These are phyloP conservation scores for Caenorhabditis remanei DNA, from an alignment of 1,140 invertebrate species.

Conservation along the genomic window DNA sequence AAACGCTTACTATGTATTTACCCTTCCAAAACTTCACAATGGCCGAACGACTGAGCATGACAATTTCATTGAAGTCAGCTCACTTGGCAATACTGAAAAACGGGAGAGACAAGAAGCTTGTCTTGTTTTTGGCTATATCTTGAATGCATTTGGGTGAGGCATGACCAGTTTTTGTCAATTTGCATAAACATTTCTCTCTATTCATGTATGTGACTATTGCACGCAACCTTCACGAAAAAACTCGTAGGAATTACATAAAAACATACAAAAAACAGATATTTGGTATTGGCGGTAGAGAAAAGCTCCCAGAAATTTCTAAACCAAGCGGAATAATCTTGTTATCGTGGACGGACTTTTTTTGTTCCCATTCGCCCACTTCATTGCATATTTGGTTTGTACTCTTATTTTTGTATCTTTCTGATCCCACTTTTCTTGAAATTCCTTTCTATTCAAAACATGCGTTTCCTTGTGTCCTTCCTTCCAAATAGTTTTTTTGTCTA, in stretches of 20 bases:
- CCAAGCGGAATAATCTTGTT: slow-evolving; percentile 48
- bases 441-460: background rate
- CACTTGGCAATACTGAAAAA: slow-evolving; percentile 12
- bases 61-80: slow-evolving; percentile 16
- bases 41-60: background rate
- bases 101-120: background rate
- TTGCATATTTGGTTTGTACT: background rate
- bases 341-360: background rate
- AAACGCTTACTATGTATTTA: background rate
- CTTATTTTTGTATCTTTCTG: slow-evolving; percentile 2
- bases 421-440: background rate
- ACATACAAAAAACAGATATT: background rate
- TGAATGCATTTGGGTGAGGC: slow-evolving; percentile 29
- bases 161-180: slow-evolving; percentile 53
- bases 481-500: background rate
- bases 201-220: slow-evolving; percentile 52
- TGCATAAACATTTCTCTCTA: slow-evolving; percentile 47
- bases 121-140: slow-evolving; percentile 53
- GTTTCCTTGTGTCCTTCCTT: background rate
- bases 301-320: background rate
- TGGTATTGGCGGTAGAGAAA: too few species aligned
- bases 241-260: background rate
- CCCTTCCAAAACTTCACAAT: background rate
- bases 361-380: too few species aligned
- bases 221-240: slow-evolving; percentile 3